These are phyloP conservation scores for Fulica atra DNA, from an alignment of 2,113 vertebrate species.

Conservation along the genomic window DNA sequence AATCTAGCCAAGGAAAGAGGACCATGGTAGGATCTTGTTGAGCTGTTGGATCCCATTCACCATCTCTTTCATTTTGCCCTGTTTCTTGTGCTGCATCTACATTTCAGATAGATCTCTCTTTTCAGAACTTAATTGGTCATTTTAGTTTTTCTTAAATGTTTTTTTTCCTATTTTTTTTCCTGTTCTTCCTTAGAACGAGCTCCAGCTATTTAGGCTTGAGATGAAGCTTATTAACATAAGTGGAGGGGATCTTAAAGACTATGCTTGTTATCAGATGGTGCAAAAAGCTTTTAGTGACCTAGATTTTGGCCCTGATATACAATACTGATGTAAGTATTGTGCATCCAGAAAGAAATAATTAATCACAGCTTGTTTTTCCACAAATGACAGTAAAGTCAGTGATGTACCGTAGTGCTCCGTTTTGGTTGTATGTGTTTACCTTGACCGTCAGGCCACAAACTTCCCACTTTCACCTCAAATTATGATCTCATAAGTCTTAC, in stretches of 20 bases:
- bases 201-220: background rate
- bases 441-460: background rate
- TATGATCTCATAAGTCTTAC: background rate
- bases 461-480: conserved; percentile 3
- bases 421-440: background rate
- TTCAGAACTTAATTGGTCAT: background rate
- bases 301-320: background rate
- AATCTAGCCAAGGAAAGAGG: background rate
- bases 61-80: fast-evolving
- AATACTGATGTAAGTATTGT: background rate
- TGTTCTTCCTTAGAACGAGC: background rate
- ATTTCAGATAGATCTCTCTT: background rate
- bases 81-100: background rate
- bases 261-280: background rate
- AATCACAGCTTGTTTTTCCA: background rate
- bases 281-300: conserved; percentile 44
- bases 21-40: background rate
- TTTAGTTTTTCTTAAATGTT: background rate
- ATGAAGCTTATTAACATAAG: background rate
- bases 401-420: background rate
- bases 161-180: background rate
- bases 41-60: background rate
- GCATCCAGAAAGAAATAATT: background rate
- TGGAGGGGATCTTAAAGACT: background rate
- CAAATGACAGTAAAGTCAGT: background rate